A percentile compares a stretch with the other conserved stretches of the same genome.
These are phyloP conservation scores for Dolichopus griseipennis DNA, from an alignment of 2,888 invertebrate species.

Conservation along the genomic window DNA sequence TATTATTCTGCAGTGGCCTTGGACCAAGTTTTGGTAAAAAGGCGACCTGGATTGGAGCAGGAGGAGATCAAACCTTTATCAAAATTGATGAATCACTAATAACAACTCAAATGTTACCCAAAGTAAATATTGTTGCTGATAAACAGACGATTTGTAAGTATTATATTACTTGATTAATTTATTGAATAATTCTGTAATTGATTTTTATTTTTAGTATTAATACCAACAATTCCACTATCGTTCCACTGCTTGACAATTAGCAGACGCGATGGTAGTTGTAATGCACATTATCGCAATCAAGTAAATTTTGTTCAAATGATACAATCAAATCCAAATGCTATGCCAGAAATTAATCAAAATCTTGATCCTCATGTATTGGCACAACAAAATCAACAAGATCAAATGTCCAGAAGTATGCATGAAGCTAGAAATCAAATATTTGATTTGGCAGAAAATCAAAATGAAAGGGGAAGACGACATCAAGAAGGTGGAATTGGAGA, in stretches of 20 bases:
- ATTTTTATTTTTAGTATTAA: conserved; percentile 53
- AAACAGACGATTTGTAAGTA: conserved; percentile 67
- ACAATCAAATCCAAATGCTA: conserved; percentile 46
- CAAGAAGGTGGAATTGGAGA: conserved; percentile 28
- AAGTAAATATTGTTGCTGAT: conserved; percentile 83
- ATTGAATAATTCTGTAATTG: too few relatives aligned
- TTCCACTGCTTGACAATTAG: conserved; percentile 86
- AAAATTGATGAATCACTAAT: conserved; percentile 89
- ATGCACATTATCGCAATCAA: conserved; percentile 76
- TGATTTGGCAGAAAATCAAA: conserved; percentile 35
- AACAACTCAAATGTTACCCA: conserved; percentile 77
- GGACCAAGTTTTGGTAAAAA: conserved; percentile 79
- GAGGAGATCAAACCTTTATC: conserved; percentile 92
- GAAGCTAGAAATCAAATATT: conserved; percentile 42
- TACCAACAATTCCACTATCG: conserved; percentile 69
- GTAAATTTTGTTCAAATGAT: conserved; percentile 68
- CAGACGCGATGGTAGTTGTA: conserved; percentile 79
- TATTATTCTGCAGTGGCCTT: conserved; percentile 45
- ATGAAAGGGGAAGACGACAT: conserved; percentile 26
- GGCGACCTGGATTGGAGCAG: conserved; percentile 89
- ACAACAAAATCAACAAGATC: conserved; percentile 36
- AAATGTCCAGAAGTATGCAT: conserved; percentile 43
- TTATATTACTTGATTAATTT: not conserved
- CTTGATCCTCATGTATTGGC: conserved; percentile 28
- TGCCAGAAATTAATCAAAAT: conserved; percentile 40